phyloP scores from a whole-genome alignment of 2,888 invertebrate species.

The Crossocerus cetratus region DNA sequence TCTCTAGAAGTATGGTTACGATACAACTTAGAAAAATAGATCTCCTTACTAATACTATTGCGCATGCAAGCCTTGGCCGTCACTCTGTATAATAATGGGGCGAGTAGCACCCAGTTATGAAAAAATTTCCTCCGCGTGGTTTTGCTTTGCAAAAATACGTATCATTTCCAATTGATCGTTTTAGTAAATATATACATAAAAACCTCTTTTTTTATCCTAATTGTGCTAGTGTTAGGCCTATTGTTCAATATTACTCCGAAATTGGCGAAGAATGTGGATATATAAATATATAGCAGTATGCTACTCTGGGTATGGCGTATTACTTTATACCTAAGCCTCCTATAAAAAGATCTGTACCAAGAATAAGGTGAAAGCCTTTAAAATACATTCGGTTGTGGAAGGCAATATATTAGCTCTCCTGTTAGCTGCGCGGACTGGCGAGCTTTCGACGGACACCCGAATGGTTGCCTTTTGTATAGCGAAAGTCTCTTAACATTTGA shows the following conservation, averaged over 20 bases:
- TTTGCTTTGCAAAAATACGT: slow-evolving; percentile 43
- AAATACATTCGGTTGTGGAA: no score
- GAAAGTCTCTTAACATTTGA: no score
- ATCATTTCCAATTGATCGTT: slow-evolving; percentile 20
- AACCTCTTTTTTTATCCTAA: slow-evolving; percentile 19
- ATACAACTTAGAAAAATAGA: slow-evolving; percentile 55
- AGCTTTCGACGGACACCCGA: no score
- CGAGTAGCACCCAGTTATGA: slow-evolving; percentile 29
- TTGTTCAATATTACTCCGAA: slow-evolving; percentile 10
- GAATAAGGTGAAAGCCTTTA: no score
- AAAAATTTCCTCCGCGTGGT: slow-evolving; percentile 26
- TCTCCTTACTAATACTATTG: slow-evolving; percentile 38
- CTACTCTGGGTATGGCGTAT: slow-evolving; percentile 41
- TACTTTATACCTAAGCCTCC: slow-evolving; percentile 23
- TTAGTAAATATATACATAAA: slow-evolving; percentile 24
- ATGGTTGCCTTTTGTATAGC: no score
- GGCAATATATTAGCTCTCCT: no score
- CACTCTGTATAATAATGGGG: slow-evolving; percentile 29
- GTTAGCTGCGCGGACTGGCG: no score
- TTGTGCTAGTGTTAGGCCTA: slow-evolving; percentile 32
- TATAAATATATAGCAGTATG: slow-evolving; percentile 44
- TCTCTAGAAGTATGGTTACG: slow-evolving; percentile 29
- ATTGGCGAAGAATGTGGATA: slow-evolving; percentile 15
- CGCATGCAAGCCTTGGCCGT: slow-evolving; percentile 11
- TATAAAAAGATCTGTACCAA: no score